A percentile compares a stretch with the other conserved stretches of the same genome.
Evolutionary conservation across 2,888 invertebrate genomes (phyloP).

Genomic region (Cosmorhoe ocellata): DNA sequence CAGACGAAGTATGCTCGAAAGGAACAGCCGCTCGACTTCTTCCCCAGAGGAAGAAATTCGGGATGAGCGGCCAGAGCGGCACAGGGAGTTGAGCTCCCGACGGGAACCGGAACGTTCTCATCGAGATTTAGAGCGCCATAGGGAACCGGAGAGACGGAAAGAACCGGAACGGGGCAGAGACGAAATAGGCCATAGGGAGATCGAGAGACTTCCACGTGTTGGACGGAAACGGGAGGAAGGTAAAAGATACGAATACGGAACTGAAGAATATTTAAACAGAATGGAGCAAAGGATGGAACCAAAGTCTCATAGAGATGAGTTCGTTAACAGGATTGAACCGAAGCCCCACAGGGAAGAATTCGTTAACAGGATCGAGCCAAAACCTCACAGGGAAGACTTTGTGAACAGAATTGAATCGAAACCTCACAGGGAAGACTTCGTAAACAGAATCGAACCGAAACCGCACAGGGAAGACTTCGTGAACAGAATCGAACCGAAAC

Average conservation of each 20-base stretch:
- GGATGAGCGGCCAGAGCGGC: slow-evolving; percentile 75
- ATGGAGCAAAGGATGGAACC: slow-evolving; percentile 18
- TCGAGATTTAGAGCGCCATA: slow-evolving; percentile 63
- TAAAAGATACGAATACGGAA: slow-evolving; percentile 72
- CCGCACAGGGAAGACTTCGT: slow-evolving; percentile 59
- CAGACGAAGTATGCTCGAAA: slow-evolving; percentile 75
- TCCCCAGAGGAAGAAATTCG: slow-evolving; percentile 79
- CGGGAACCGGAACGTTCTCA: slow-evolving; percentile 74
- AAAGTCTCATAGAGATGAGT: slow-evolving; percentile 52
- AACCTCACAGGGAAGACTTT: slow-evolving; percentile 53
- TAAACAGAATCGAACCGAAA: slow-evolving; percentile 48
- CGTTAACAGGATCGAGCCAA: slow-evolving; percentile 52
- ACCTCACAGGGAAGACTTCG: slow-evolving; percentile 55
- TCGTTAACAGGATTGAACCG: slow-evolving; percentile 56
- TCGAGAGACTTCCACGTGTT: slow-evolving; percentile 73
- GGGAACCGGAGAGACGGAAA: slow-evolving; percentile 64
- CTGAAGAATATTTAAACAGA: slow-evolving; percentile 71
- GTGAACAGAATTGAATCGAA: slow-evolving; percentile 52
- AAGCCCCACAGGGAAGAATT: slow-evolving; percentile 56
- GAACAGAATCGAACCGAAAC: slow-evolving; percentile 45
- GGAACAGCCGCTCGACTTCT: slow-evolving; percentile 80
- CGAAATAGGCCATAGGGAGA: slow-evolving; percentile 61
- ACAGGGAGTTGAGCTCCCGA: slow-evolving; percentile 68
- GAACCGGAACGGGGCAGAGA: slow-evolving; percentile 65
- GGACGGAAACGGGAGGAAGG: slow-evolving; percentile 70